Percentiles rank a stretch among this genome's conserved stretches.
These are phyloP conservation scores for Plebejus anna DNA, from an alignment of 2,888 invertebrate species.

Conservation along the genomic window DNA sequence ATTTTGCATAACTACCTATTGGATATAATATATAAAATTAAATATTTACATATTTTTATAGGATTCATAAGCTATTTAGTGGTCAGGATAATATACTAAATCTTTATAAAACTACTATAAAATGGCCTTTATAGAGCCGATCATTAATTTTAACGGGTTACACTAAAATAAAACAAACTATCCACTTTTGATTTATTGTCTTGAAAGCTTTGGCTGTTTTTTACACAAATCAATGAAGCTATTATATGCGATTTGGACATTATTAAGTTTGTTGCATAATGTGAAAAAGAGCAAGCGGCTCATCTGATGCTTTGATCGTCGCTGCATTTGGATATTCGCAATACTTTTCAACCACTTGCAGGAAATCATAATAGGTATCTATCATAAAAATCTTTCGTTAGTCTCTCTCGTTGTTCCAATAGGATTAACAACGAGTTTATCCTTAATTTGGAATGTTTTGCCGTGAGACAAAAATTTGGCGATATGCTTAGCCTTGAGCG, in stretches of 20 bases:
- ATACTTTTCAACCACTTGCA: too few relatives aligned
- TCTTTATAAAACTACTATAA: slow-evolving; percentile 21
- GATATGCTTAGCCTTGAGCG: too few relatives aligned
- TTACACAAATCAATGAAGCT: not conserved
- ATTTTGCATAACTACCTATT: not conserved
- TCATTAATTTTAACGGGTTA: slow-evolving; percentile 10
- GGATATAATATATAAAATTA: not conserved
- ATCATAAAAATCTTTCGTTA: too few relatives aligned
- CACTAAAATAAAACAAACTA: slow-evolving; percentile 8
- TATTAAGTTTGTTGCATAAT: too few relatives aligned
- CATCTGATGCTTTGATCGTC: too few relatives aligned
- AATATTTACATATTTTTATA: not conserved
- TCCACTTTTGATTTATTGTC: slow-evolving; percentile 10
- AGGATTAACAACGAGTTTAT: too few relatives aligned
- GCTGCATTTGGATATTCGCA: too few relatives aligned
- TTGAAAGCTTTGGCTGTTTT: slow-evolving; percentile 73
- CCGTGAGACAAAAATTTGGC: too few relatives aligned
- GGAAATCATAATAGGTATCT: too few relatives aligned
- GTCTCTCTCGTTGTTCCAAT: too few relatives aligned
- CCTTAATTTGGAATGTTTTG: too few relatives aligned
- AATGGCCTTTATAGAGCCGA: slow-evolving; percentile 11
- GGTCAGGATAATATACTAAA: not conserved
- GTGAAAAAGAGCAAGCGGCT: too few relatives aligned
- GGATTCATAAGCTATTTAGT: not conserved
- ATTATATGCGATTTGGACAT: not conserved